phyloP scores from a whole-genome alignment of 2,888 invertebrate genomes.

The Protodeltote pygarga region DNA sequence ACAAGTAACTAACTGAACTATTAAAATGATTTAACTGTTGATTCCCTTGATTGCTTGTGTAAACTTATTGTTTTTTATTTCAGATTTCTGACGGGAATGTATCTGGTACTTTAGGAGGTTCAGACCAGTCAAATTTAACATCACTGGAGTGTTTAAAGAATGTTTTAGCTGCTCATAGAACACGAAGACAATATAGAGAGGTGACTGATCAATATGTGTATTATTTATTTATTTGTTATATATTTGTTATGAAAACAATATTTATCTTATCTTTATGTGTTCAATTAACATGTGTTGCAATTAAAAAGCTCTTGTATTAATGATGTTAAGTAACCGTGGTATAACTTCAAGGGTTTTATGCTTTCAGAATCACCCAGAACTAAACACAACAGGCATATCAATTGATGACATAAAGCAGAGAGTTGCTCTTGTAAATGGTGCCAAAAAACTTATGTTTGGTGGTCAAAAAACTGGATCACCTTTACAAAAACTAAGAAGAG shows the following conservation, averaged over 20 bases:
- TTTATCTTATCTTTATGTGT: not conserved
- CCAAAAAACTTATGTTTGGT: constrained; percentile 82
- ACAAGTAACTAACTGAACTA: constrained; percentile 30
- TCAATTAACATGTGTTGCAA: not conserved
- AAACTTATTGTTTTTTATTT: constrained; percentile 41
- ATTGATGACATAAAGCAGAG: constrained; percentile 88
- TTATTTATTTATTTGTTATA: not conserved
- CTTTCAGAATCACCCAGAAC: constrained; percentile 90
- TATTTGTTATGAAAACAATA: constrained; percentile 12
- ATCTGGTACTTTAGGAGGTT: constrained; percentile 73
- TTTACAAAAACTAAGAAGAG: constrained; percentile 68
- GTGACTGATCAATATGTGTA: too few relatives aligned
- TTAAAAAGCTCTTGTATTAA: not conserved
- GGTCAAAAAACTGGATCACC: constrained; percentile 70
- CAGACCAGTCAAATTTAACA: constrained; percentile 70
- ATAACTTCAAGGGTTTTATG: too few relatives aligned
- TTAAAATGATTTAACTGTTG: not conserved
- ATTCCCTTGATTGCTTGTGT: not conserved
- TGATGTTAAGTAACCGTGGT: too few relatives aligned
- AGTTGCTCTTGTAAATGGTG: constrained; percentile 84
- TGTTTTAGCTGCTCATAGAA: constrained; percentile 90
- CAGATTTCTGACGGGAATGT: constrained; percentile 73
- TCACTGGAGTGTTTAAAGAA: constrained; percentile 89
- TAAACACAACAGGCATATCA: constrained; percentile 92
- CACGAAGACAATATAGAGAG: constrained; percentile 90